Percentiles rank a stretch among this genome's conserved stretches.
These are phyloP conservation scores for Malurus elegans DNA, from an alignment of 2,113 vertebrate species.

Conservation along the genomic window DNA sequence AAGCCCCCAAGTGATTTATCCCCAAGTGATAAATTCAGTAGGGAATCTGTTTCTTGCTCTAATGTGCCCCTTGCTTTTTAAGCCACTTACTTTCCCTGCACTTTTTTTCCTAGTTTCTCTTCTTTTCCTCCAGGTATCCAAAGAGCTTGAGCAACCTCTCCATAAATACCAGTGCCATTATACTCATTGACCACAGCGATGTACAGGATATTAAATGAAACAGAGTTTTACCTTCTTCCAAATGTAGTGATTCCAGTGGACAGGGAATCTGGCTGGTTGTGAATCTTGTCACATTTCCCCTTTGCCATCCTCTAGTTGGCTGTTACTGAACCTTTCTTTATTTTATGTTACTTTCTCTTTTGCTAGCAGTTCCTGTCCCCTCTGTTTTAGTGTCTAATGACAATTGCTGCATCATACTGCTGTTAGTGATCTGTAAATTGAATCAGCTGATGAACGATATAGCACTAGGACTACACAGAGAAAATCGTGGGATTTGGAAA, in stretches of 20 bases:
- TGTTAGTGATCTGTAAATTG: background rate
- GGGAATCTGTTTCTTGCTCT: background rate
- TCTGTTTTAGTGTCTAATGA: background rate
- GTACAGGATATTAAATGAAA: background rate
- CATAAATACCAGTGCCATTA: background rate
- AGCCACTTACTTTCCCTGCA: background rate
- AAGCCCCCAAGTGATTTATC: background rate
- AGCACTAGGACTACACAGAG: background rate
- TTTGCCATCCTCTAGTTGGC: background rate
- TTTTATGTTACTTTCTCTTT: background rate
- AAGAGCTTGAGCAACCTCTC: background rate
- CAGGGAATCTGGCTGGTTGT: background rate
- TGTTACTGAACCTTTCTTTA: background rate
- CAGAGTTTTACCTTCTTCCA: background rate
- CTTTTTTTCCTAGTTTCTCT: background rate
- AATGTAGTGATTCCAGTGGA: background rate
- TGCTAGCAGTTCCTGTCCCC: background rate
- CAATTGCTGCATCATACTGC: accelerated
- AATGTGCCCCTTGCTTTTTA: background rate
- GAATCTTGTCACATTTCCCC: background rate
- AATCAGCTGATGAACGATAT: background rate
- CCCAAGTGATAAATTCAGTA: background rate
- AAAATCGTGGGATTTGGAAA: background rate
- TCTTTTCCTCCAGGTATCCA: background rate
- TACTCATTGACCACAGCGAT: background rate